These are phyloP conservation scores for Lasius platythorax DNA, from an alignment of 2,888 invertebrate species.

Conservation along the genomic window DNA sequence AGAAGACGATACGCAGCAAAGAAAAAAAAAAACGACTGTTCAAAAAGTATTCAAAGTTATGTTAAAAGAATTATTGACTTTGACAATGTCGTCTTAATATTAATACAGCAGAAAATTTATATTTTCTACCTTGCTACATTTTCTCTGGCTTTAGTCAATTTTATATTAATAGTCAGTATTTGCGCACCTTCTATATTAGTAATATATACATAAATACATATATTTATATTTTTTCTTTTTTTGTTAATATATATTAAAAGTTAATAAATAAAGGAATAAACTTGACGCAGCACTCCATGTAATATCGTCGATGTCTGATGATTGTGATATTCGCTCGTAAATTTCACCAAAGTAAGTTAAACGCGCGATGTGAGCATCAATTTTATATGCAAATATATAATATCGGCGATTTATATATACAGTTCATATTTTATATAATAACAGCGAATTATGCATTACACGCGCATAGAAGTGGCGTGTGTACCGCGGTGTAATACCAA, in stretches of 20 bases:
- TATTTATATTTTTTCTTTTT: not conserved
- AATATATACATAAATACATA: not conserved
- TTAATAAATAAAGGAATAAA: not conserved
- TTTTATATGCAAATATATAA: not conserved
- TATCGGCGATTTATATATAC: not conserved
- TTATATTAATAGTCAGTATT: not conserved
- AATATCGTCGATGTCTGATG: not conserved
- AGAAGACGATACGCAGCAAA: not conserved
- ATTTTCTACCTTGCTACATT: too few species aligned
- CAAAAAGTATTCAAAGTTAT: not conserved
- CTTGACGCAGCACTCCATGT: not conserved
- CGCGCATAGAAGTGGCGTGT: not conserved
- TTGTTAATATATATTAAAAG: too few species aligned
- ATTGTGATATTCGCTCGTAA: not conserved
- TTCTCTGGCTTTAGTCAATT: not conserved
- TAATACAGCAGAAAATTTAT: not conserved
- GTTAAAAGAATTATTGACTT: not conserved
- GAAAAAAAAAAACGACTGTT: not conserved
- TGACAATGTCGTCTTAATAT: not conserved
- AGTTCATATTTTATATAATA: not conserved
- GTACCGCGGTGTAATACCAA: not conserved
- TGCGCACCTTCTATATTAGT: too few species aligned
- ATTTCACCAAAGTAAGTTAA: not conserved
- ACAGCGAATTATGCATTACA: slow-evolving; percentile 9
- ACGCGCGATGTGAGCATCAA: not conserved